Conservation (phyloP, 2,888 invertebrate genomes). For the Apoda limacodes region DNA sequence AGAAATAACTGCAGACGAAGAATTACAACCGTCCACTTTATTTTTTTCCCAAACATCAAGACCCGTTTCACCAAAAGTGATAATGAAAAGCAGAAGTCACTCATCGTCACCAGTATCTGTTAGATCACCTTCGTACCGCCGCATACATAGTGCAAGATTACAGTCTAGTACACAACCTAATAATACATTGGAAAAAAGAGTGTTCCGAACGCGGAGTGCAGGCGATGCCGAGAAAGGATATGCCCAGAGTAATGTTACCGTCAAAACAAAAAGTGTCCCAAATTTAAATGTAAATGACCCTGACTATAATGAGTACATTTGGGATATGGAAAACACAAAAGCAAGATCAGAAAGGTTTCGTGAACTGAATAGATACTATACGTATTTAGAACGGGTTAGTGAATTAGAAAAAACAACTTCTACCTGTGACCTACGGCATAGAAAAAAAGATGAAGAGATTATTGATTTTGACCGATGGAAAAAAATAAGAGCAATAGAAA, state of each 20-base stretch:
- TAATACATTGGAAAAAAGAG: constrained; percentile 42
- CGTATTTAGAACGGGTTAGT: constrained; percentile 85
- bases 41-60: constrained; percentile 54
- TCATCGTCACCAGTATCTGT: constrained; percentile 70
- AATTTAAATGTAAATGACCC: constrained; percentile 58
- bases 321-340: constrained; percentile 74
- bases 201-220: constrained; percentile 73
- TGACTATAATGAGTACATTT: constrained; percentile 76
- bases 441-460: constrained; percentile 81
- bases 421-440: constrained; percentile 75
- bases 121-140: constrained; percentile 75
- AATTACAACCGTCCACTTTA: constrained; percentile 35
- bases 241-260: constrained; percentile 20
- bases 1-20: constrained; percentile 21
- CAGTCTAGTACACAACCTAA: constrained; percentile 44
- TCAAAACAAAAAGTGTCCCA: constrained; percentile 46
- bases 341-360: constrained; percentile 83
- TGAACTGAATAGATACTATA: constrained; percentile 87
- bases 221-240: constrained; percentile 68
- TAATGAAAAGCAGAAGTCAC: constrained; percentile 47
- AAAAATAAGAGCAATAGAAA: constrained; percentile 80
- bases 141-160: constrained; percentile 66
- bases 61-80: constrained; percentile 49
- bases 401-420: constrained; percentile 84
- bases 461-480: constrained; percentile 92